Evolutionary conservation across 2,113 vertebrate species (phyloP), one percentile per base, ranked within the genome.

Genomic region (Anguilla japonica): DNA sequence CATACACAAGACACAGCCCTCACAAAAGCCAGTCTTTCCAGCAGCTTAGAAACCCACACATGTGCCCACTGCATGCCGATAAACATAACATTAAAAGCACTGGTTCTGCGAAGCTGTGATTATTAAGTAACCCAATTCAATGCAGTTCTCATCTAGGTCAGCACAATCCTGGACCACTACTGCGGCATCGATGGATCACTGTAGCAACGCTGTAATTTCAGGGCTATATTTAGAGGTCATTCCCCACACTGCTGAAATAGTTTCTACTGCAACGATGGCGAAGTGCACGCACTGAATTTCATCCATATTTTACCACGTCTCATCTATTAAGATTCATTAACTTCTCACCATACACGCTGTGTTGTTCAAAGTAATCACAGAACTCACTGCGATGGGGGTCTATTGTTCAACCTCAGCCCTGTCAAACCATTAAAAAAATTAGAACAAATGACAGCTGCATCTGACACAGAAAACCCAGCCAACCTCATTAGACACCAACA

Each of bases 191-290:
- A 53, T 67, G 57, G 83, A 84, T 67, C 34, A 67, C 57, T 67
- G 57, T 60, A 41, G 57, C 83, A 15, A 40, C 60, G 18, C 83
- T 26, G 83, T 67, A 84, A 84, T 84, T 84, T n/a, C 60, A 26
- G 11, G 20, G 60, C 83, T 84, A 67, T 67, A 84, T 84, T 84
- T 67, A 84, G 56, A 84, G 81, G 57, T 84, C 56, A 84, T 84
- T 63, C 84, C 56, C 84, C 46, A 39, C 50, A 56, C 22, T 29
- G 50, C 41, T 29, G 26, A 29, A 53, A 29, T 56, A 34, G 40
- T 83, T 50, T 53, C 50, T 34, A 83, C 43, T 83, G 20, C 34
- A 22, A 63, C 22, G 57, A 75, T 34, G 26, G 71, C 71, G 34
- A n/a, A 34, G 71, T 13, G n/a, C 71, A 11, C 13, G 71, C 22